These are phyloP conservation scores for Strix aluco DNA, from an alignment of 2,113 vertebrate genomes.

Conservation along the genomic window DNA sequence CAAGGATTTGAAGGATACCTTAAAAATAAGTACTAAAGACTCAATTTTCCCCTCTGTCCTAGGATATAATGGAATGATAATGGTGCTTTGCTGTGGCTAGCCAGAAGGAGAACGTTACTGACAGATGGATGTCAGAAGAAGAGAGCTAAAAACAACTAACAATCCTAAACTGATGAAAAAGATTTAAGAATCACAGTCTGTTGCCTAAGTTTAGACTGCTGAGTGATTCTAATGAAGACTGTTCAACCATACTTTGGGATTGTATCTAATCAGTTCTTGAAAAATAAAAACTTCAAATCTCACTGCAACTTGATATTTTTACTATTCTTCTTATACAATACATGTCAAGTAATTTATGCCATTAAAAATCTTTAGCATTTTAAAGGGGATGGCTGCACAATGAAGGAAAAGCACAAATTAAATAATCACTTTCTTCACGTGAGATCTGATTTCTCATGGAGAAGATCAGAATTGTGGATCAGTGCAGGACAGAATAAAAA, in stretches of 20 bases:
- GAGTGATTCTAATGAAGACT: background rate
- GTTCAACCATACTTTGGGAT: background rate
- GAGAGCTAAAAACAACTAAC: constrained; percentile 31
- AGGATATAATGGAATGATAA: background rate
- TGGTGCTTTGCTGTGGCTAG: background rate
- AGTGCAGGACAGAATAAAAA: background rate
- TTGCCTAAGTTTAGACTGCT: background rate
- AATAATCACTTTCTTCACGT: background rate
- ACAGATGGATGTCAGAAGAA: constrained; percentile 45
- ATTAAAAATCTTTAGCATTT: background rate
- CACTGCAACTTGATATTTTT: background rate
- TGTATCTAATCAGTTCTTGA: background rate
- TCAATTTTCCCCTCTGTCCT: background rate
- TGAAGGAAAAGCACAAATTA: background rate
- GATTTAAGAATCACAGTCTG: constrained; percentile 12
- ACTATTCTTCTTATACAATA: background rate
- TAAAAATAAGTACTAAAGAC: background rate
- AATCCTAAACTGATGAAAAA: constrained; percentile 28
- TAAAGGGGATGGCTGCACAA: background rate
- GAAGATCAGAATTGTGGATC: background rate
- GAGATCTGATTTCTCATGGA: background rate
- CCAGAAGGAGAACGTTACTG: constrained; percentile 7
- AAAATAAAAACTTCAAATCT: background rate
- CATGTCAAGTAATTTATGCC: background rate
- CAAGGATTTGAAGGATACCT: background rate